Conservation (phyloP, 53 echinoderm and acorn worm genomes). For the Hippasteria phrygiana region DNA sequence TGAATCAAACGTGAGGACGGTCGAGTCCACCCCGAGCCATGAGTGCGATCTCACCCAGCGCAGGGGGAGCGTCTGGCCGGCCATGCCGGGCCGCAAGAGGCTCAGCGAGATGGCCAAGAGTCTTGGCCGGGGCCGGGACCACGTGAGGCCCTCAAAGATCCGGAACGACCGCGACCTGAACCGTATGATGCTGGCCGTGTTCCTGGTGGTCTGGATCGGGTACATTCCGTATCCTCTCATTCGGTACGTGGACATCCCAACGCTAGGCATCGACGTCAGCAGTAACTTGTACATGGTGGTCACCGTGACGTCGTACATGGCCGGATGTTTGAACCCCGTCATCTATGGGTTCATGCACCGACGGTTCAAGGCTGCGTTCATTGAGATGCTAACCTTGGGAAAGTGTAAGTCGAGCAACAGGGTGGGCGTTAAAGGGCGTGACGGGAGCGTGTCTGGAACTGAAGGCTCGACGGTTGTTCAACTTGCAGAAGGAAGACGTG, state of each 20-base stretch:
- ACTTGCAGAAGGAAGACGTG: background rate
- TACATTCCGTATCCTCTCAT: constrained; percentile 61
- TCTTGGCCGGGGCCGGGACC: constrained; percentile 1
- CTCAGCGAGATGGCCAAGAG: constrained; percentile 9
- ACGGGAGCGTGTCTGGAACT: constrained; percentile 25
- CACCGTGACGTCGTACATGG: constrained; percentile 48
- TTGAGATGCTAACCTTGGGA: constrained; percentile 60
- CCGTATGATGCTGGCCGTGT: constrained; percentile 62
- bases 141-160: background rate
- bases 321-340: constrained; percentile 61
- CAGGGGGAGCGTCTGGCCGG: constrained; percentile 1
- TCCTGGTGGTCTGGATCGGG: constrained; percentile 58
- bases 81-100: background rate
- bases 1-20: background rate
- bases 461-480: constrained; percentile 24
- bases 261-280: constrained; percentile 23
- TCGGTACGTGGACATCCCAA: constrained; percentile 38
- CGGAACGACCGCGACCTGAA: constrained; percentile 58
- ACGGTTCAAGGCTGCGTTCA: constrained; percentile 58
- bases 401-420: constrained; percentile 42
- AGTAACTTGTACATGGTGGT: constrained; percentile 60
- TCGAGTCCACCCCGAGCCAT: background rate
- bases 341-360: constrained; percentile 67
- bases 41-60: background rate
- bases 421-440: constrained; percentile 11